These are phyloP conservation scores for Lissocephala sabroskyi DNA, from an alignment of 2,888 invertebrate species.

Conservation along the genomic window DNA sequence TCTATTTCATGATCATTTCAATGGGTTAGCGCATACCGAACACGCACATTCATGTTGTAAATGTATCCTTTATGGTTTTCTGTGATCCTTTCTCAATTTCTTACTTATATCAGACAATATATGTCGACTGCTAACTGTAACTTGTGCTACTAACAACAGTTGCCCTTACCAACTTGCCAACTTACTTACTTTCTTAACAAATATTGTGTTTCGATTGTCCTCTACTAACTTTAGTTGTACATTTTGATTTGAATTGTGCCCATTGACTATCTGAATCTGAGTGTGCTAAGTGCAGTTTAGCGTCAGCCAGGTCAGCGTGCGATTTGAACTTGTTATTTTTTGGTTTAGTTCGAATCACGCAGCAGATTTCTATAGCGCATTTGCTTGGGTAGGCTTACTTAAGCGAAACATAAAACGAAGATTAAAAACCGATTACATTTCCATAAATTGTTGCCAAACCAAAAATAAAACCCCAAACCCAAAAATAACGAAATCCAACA, in stretches of 20 bases:
- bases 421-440: conserved; percentile 19
- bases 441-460: conserved; percentile 14
- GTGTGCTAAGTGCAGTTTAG: no score
- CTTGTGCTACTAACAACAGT: conserved; percentile 44
- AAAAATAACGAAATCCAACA: conserved; percentile 24
- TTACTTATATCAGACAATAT: conserved; percentile 3
- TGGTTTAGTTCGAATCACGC: conserved; percentile 8
- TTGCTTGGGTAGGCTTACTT: conserved; percentile 64
- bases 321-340: conserved; percentile 2
- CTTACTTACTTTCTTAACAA: background rate
- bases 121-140: conserved; percentile 60
- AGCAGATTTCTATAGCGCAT: conserved; percentile 36
- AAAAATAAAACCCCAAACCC: conserved; percentile 1
- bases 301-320: background rate
- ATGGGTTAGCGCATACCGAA: conserved; percentile 42
- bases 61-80: conserved; percentile 12
- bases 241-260: no score
- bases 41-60: conserved; percentile 4
- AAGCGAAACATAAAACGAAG: conserved; percentile 17
- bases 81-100: conserved; percentile 25
- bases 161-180: conserved; percentile 13
- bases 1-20: conserved; percentile 1
- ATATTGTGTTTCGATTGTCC: conserved; percentile 55
- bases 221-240: conserved; percentile 57
- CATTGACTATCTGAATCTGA: no score